Base-by-base conservation (phyloP, 2,797 vertebrate species). In the Gallirallus australis region DNA sequence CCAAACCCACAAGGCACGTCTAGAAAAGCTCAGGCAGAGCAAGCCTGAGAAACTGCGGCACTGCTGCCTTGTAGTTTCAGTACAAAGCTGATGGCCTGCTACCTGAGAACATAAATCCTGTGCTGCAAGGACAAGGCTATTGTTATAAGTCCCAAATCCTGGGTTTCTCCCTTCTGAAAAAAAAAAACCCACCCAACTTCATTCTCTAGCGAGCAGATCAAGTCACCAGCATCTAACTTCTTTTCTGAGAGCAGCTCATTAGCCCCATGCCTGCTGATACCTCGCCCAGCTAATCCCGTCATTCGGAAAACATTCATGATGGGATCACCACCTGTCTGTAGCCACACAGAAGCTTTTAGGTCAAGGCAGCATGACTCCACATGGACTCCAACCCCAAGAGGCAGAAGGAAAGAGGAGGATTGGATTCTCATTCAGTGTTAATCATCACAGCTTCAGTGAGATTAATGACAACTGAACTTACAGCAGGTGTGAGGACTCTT, bases 141-240 rank as follows among this genome's bases (percentile, higher is more conserved):
- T 25, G 45, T 65, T 90, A 33, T 35, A 64, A 0, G 2, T 56
- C 7, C 12, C 0, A 0, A 64, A 56, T 79, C 11, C 21, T n/a
- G 11, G 2, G 47, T 79, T 69, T 23, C 7, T 14, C 6, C 0
- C 3, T 7, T 83, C 47, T 18, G 19, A 8, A 25, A 47, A 52
- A 30, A 30, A 24, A 23, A 25, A 8, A 31, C 6, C 11, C 37
- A 37, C 37, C 39, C 39, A 42, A 42, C 42, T 45, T 45, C 42
- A 45, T 83, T 86, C 17, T 57, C 17, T 37, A 65, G 19, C 7
- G 3, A 53, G 25, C 47, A 77, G 27, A 77, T 57, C 11, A 54
- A 81, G 6, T 8, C 50, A 57, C 10, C 37, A 75, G 15, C 7
- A 28, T 35, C 78, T 39, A 52, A 64, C 17, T 25, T 60, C 13